Evolutionary conservation across 2,113 vertebrate species (phyloP), one percentile per base, ranked within the genome.

Genomic region (Nerophis ophidion): DNA sequence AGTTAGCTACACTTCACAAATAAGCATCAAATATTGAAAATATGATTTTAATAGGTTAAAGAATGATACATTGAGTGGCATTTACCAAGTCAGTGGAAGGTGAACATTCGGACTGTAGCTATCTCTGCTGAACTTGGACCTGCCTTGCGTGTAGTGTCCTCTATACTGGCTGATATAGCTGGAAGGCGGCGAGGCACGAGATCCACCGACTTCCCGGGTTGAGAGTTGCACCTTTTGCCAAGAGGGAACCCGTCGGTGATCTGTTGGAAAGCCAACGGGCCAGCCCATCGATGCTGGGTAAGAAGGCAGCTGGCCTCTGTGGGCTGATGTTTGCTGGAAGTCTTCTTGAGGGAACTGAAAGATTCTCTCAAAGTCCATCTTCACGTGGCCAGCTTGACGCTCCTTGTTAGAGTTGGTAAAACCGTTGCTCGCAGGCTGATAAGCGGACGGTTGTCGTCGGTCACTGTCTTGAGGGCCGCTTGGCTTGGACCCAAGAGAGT

Each of bases 71-170:
- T 3, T 26, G 3, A 26, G 4, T 26, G 3, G 26, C 26, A 26
- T 26, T 26, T 26, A 26, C 26, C 26, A 12, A 3, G 12, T 44
- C 19, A 42, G 42, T 13, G 38, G 8, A 34, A 33, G 11, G 0
- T 26, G 26, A 46, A 45, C 40, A 13, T 5, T 7, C 53, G 57
- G 48, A 0, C 1, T 1, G 47, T 73, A 74, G 2, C 1, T 46
- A 1, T 40, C 6, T 1, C 61, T 8, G 5, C 2, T 2, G 0
- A 1, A 1, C 5, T 6, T 0, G 5, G 7, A 2, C 3, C 13
- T 10, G 6, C 0, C 0, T 17, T 8, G 45, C 10, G 13, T 0
- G 45, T 67, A 67, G 50, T n/a, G 16, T 6, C 44, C 13, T 38
- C 48, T 70, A 42, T 58, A 66, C 49, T 69, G 57, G 15, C 15